phyloP scores from a whole-genome alignment of 2,888 invertebrate genomes.

The Antheraea yamamai region DNA sequence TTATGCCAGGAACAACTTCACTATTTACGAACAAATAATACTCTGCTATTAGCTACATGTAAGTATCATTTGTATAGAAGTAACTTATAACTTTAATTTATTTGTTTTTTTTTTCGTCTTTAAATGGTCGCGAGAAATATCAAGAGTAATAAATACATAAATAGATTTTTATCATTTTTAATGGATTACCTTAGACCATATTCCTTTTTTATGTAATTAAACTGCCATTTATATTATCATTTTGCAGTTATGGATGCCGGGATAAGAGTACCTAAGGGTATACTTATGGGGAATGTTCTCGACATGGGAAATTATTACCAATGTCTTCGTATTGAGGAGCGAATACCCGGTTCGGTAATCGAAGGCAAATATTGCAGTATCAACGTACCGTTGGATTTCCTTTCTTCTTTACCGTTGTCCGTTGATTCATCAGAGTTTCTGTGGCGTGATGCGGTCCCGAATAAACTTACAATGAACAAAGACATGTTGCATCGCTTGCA shows the following conservation, averaged over 20 bases:
- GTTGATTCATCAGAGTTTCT: conserved; percentile 38
- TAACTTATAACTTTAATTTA: neutral
- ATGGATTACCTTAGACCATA: too few species aligned
- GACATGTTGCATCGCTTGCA: neutral
- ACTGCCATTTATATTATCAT: neutral
- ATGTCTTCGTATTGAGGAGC: conserved; percentile 49
- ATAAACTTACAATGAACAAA: neutral
- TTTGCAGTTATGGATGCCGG: conserved; percentile 59
- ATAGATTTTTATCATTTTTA: too few species aligned
- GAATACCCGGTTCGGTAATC: conserved; percentile 40
- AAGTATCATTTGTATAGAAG: conserved; percentile 38
- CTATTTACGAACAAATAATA: conserved; percentile 44
- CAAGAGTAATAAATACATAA: too few species aligned
- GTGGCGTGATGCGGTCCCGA: neutral
- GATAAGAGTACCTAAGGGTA: conserved; percentile 53
- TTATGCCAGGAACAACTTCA: conserved; percentile 55
- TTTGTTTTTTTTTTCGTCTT: too few species aligned
- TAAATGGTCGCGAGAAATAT: too few species aligned
- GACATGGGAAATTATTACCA: conserved; percentile 59
- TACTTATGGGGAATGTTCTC: conserved; percentile 47
- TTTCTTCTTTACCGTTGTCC: conserved; percentile 33
- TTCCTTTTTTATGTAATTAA: neutral
- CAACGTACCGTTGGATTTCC: conserved; percentile 45
- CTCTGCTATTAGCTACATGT: conserved; percentile 48
- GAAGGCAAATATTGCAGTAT: conserved; percentile 65